These are phyloP conservation scores for Hemaris fuciformis DNA, from an alignment of 2,888 invertebrate genomes.

Conservation along the genomic window DNA sequence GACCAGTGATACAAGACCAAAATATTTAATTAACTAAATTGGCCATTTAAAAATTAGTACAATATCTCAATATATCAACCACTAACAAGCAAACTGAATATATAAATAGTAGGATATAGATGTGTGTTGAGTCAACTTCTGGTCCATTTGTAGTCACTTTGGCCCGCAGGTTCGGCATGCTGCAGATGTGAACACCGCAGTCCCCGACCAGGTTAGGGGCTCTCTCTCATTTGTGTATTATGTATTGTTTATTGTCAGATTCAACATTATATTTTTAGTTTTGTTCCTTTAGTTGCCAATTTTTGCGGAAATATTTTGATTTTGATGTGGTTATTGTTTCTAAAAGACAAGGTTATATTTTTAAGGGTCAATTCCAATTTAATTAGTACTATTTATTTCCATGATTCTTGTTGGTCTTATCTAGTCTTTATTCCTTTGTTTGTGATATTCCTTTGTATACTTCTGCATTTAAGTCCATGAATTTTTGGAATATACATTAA, in stretches of 20 bases:
- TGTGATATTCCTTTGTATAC: background rate
- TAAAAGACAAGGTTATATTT: background rate
- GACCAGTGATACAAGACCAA: background rate
- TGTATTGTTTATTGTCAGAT: slow-evolving; percentile 6
- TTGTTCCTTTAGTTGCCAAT: slow-evolving; percentile 10
- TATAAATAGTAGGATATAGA: background rate
- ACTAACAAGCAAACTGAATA: too few relatives aligned
- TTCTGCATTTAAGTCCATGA: too few relatives aligned
- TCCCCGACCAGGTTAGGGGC: slow-evolving; percentile 16
- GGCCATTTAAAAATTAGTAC: too few relatives aligned
- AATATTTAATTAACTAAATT: too few relatives aligned
- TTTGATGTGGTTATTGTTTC: background rate
- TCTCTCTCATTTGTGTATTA: slow-evolving; percentile 12
- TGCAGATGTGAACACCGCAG: slow-evolving; percentile 13
- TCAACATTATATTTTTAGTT: slow-evolving; percentile 15
- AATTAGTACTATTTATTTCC: too few relatives aligned
- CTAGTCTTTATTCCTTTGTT: background rate
- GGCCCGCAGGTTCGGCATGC: slow-evolving; percentile 16
- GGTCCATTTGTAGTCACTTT: slow-evolving; percentile 18
- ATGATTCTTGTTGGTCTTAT: background rate
- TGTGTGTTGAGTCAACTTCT: background rate
- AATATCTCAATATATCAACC: too few relatives aligned
- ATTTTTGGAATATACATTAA: background rate
- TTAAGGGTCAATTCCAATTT: background rate
- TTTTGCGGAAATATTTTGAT: background rate